Evolutionary conservation across 2,797 vertebrate species (phyloP).

Genomic region (Amphiprion clarkii): DNA sequence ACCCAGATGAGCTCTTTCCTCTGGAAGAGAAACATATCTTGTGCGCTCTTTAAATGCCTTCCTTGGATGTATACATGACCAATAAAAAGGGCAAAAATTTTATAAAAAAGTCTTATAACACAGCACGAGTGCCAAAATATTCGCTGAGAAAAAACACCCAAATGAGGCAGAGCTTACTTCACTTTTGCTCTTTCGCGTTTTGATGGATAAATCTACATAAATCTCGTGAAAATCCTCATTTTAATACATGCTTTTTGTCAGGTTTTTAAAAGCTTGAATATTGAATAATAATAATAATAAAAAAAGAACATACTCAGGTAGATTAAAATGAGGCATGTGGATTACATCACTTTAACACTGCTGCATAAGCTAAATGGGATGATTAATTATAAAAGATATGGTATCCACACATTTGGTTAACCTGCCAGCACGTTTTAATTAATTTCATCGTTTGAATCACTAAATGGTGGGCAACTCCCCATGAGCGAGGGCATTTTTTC

Average conservation of each 20-base stretch:
- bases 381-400: constrained; percentile 26
- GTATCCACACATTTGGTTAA: constrained; percentile 32
- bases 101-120: constrained; percentile 3
- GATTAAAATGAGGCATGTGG: too few species aligned
- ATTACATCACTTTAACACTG: constrained; percentile 19
- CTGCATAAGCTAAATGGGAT: constrained; percentile 17
- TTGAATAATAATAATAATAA: too few species aligned
- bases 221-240: too few species aligned
- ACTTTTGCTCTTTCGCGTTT: background rate
- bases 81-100: constrained; percentile 15
- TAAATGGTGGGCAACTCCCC: constrained; percentile 31
- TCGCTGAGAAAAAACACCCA: background rate
- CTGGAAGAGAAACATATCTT: constrained; percentile 19
- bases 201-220: too few species aligned
- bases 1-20: constrained; percentile 21
- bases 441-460: constrained; percentile 44
- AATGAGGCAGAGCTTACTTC: background rate
- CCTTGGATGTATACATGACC: constrained; percentile 12
- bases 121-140: background rate
- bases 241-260: too few species aligned
- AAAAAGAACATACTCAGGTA: too few species aligned
- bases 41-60: constrained; percentile 5
- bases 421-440: constrained; percentile 40
- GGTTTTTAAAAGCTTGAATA: too few species aligned
- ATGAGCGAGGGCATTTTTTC: constrained; percentile 28